These are phyloP conservation scores for Linurgus olivaceus DNA, from an alignment of 2,797 vertebrate species.

Conservation along the genomic window DNA sequence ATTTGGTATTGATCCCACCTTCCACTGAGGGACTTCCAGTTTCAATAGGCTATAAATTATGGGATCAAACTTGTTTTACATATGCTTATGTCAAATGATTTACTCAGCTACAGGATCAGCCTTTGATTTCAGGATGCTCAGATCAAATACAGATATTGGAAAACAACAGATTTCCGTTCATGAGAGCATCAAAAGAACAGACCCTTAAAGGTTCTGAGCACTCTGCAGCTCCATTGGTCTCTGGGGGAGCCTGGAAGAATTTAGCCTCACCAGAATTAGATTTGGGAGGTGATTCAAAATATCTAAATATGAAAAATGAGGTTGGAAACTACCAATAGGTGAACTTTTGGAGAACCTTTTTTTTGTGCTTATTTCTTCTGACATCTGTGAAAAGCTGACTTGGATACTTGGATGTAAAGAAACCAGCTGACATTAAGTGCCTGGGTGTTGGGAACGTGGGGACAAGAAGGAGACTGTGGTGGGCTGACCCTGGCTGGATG, in stretches of 20 bases:
- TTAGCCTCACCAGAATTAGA: not conserved
- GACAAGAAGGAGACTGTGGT: not conserved
- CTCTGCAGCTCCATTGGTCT: not conserved
- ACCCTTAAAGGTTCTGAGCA: not conserved
- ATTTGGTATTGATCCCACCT: not conserved
- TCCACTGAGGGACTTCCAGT: not conserved
- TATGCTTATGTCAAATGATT: not conserved
- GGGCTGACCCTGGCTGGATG: not conserved
- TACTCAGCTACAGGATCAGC: not conserved
- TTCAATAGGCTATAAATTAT: not conserved
- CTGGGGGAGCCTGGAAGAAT: not conserved
- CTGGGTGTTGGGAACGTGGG: fast-evolving
- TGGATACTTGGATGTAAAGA: not conserved
- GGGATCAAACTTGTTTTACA: not conserved
- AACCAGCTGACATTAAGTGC: not conserved
- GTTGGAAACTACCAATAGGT: not conserved
- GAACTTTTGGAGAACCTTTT: not conserved
- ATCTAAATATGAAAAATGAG: not conserved
- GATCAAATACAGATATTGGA: not conserved
- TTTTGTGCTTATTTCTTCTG: not conserved
- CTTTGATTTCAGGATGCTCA: not conserved
- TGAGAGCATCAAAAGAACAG: not conserved
- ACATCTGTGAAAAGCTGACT: not conserved
- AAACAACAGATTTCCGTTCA: not conserved
- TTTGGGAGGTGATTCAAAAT: not conserved